Evolutionary conservation across 2,113 vertebrate genomes (phyloP).

Genomic region (Tamias sibiricus): DNA sequence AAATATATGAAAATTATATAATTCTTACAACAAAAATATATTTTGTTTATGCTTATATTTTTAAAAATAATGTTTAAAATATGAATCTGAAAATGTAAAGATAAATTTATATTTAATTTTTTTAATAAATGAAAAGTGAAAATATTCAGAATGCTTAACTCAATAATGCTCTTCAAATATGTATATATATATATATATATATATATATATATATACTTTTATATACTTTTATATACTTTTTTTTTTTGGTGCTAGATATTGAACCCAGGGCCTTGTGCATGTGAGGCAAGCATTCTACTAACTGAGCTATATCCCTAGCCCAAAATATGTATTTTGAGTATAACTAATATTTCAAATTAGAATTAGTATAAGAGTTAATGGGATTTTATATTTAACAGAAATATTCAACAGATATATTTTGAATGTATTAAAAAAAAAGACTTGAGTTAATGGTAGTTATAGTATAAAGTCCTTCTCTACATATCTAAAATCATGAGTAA

Average conservation of each 20-base stretch:
- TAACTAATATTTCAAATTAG: not conserved
- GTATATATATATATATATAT: too few relatives aligned
- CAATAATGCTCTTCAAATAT: not conserved
- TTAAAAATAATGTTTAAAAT: slow-evolving; percentile 3
- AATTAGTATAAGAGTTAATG: not conserved
- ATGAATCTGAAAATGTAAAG: slow-evolving; percentile 21
- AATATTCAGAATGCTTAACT: not conserved
- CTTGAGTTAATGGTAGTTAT: not conserved
- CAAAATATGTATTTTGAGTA: not conserved
- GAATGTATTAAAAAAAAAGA: not conserved
- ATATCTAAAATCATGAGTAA: not conserved
- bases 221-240: too few relatives aligned
- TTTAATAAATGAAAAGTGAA: not conserved
- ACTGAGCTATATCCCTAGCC: too few relatives aligned
- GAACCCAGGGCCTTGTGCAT: too few relatives aligned
- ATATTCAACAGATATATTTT: not conserved
- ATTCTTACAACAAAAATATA: not conserved
- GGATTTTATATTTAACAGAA: not conserved
- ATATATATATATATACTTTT: too few relatives aligned
- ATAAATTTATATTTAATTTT: not conserved
- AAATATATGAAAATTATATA: not conserved
- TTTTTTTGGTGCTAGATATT: too few relatives aligned
- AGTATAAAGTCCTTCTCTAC: not conserved
- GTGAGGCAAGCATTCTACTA: too few relatives aligned
- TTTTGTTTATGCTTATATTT: not conserved